Evolutionary conservation across 2,113 vertebrate species (phyloP), one percentile per base, ranked within the genome.

Genomic region (Stegostoma tigrinum): DNA sequence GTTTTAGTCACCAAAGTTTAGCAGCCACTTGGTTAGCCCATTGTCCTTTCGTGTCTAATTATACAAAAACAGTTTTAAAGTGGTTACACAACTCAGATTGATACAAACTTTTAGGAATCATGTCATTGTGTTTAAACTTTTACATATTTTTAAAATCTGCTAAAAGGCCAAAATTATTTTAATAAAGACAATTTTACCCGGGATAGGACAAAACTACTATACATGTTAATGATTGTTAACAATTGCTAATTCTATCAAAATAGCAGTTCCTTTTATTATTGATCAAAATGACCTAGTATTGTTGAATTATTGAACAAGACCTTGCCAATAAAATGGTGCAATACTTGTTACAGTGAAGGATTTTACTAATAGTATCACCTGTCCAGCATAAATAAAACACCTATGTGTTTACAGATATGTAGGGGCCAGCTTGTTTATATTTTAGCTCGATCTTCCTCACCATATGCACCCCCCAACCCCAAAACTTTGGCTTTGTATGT

Each of bases 1-100:
- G 64, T 68, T 94, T 24, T 94, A 95, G 66, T 27, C 14, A 68
- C 42, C 64, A 94, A 94, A 68, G 42, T 94, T 94, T 42, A 70
- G 27, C 55, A 94, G 45, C 24, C 66, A 68, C 10, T 68, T 23
- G 52, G 52, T 17, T 90, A 55, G 27, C 87, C 45, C 27, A 21
- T 17, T 48, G 17, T 48, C 24, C 67, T 52, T 72, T 21, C 24
- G 23, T 19, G 34, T 52, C 48, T n/a, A 61, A 34, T 90, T 30
- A 70, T 27, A 72, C 68, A 72, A 52, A 75, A 95, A n/a, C 24
- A 30, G 66, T 61, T 90, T 87, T 90, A 90, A 89, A 30, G 52
- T 61, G 87, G 30, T 55, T n/a, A 66, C 38, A 52, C 75, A 27
- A 27, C 19, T 8, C 12, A 95, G 75, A 72, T 70, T 21, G 70